Evolutionary conservation across 2,113 vertebrate genomes (phyloP).

Genomic region (Prunella fulvescens): DNA sequence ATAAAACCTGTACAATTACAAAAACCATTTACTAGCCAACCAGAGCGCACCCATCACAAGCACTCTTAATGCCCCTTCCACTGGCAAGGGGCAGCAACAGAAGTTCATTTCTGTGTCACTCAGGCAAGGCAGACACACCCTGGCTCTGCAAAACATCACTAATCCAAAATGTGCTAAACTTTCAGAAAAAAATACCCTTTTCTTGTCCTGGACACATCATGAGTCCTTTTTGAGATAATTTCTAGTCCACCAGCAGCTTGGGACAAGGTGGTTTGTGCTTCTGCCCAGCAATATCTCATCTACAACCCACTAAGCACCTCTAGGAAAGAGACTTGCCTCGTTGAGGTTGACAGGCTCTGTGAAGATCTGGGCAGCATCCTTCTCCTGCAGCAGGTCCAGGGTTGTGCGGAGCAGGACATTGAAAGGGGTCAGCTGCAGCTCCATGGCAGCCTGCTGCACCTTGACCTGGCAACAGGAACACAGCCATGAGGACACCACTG

Average conservation of each 20-base stretch:
- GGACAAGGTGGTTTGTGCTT: not conserved
- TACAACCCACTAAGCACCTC: not conserved
- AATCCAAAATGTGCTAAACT: not conserved
- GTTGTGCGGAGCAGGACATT: conserved; percentile 88
- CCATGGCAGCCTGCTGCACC: conserved; percentile 90
- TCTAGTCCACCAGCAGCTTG: not conserved
- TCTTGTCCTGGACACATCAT: not conserved
- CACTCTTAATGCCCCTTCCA: conserved; percentile 47
- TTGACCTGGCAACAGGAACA: conserved; percentile 77
- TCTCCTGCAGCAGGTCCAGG: conserved; percentile 93
- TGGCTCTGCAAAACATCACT: not conserved
- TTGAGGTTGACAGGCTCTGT: conserved; percentile 87
- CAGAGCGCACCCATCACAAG: conserved; percentile 68
- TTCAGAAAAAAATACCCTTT: not conserved
- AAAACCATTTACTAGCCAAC: conserved; percentile 82
- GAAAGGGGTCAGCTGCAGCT: conserved; percentile 90
- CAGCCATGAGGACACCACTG: not conserved
- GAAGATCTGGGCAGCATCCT: conserved; percentile 92
- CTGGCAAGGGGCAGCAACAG: not conserved
- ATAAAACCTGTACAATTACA: conserved; percentile 87
- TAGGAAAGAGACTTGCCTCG: conserved; percentile 80
- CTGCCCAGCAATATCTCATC: not conserved
- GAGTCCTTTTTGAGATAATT: not conserved
- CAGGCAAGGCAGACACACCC: not conserved
- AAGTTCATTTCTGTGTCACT: not conserved